phyloP scores from a whole-genome alignment of 2,888 invertebrate species.

The Lapara coniferarum region DNA sequence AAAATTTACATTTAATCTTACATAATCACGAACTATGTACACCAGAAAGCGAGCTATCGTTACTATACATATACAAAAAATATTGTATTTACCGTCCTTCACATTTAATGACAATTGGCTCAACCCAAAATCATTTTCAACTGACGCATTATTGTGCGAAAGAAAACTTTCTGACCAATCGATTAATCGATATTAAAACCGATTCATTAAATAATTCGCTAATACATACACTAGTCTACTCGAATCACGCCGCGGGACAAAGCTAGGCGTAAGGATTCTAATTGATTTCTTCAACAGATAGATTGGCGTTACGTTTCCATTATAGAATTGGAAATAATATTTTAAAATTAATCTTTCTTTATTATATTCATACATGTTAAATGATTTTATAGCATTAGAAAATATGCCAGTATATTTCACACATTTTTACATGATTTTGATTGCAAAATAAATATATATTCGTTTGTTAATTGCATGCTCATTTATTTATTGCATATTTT shows the following conservation, averaged over 20 bases:
- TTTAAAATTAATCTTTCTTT: too few species aligned
- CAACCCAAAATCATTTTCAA: constrained; percentile 15
- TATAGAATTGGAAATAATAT: neutral
- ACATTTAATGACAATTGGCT: constrained; percentile 4
- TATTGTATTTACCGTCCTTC: constrained; percentile 20
- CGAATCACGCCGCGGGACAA: constrained; percentile 11
- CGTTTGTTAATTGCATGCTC: neutral
- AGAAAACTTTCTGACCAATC: neutral
- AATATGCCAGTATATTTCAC: neutral
- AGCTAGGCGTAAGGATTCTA: constrained; percentile 10
- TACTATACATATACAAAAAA: constrained; percentile 72
- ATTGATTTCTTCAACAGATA: neutral
- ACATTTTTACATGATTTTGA: neutral
- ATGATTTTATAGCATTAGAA: too few species aligned
- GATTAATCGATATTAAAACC: neutral
- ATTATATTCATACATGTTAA: too few species aligned
- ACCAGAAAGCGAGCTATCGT: constrained; percentile 70
- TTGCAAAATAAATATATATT: neutral
- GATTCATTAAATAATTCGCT: constrained; percentile 12
- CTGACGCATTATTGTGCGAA: constrained; percentile 20
- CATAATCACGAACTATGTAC: constrained; percentile 78
- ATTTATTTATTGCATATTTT: neutral
- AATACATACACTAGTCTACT: constrained; percentile 14
- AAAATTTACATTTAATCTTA: constrained; percentile 84
- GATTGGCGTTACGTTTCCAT: constrained; percentile 6